phyloP scores from a whole-genome alignment of 2,888 invertebrate genomes.

The Drosophila stalkeri region DNA sequence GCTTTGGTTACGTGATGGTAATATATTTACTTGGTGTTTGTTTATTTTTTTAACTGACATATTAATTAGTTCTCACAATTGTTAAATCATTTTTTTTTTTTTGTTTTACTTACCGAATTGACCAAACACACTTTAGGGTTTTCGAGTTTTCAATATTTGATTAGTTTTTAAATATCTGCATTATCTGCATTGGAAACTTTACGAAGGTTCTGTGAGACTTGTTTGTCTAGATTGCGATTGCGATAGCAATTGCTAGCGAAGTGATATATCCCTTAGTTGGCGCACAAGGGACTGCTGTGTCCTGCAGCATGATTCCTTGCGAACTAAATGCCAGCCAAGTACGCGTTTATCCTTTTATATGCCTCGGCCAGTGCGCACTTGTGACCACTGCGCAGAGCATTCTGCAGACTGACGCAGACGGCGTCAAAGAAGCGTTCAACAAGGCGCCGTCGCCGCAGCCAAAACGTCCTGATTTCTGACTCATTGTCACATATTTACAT shows the following conservation, averaged over 20 bases:
- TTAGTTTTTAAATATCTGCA: not conserved
- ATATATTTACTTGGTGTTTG: not conserved
- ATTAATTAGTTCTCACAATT: not conserved
- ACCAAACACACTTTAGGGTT: not conserved
- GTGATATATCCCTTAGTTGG: conserved; percentile 15
- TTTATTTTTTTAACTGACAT: not conserved
- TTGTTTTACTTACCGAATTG: conserved; percentile 1
- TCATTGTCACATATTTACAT: conserved; percentile 46
- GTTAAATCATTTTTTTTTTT: not conserved
- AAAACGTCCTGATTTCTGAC: conserved; percentile 81
- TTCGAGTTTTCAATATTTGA: not conserved
- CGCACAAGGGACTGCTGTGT: conserved; percentile 54
- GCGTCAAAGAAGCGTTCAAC: conserved; percentile 67
- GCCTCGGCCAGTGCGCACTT: conserved; percentile 60
- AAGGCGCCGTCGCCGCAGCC: conserved; percentile 79
- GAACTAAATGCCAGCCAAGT: conserved; percentile 73
- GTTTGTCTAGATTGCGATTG: not conserved
- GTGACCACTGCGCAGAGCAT: conserved; percentile 70
- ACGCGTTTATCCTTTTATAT: conserved; percentile 76
- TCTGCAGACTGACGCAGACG: conserved; percentile 62
- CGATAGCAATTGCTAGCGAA: not conserved
- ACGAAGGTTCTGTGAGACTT: not conserved
- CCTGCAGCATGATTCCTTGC: conserved; percentile 74
- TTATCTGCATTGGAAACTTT: not conserved
- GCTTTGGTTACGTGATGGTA: too few species aligned